Evolutionary conservation across 2,113 vertebrate genomes (phyloP), one percentile per base, ranked within the genome.

Genomic region (Centropus bengalensis): DNA sequence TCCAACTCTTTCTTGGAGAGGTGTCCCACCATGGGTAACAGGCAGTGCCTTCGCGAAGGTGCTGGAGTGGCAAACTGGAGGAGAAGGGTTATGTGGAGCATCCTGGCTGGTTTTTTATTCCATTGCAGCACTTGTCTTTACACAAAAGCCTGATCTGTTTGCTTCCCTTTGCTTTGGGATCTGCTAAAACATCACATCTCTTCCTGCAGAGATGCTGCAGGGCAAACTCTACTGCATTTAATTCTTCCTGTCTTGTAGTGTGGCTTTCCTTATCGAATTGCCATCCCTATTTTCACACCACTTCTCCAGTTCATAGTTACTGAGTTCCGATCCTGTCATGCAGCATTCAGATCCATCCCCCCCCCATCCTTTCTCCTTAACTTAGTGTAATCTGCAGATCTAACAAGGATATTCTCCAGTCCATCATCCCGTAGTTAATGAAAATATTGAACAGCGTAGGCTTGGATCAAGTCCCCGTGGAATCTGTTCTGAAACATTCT

Each of bases 321-420:
- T 23, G 59, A 62, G 60, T 81, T 86, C 45, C 58, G 70, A 68
- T 94, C 75, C 70, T 64, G 19, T 88, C 85, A 75, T 2, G 1
- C 63, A 80, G 68, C 1, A 9, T 55, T 89, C 85, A 85, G 51
- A 62, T 92, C 36, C 36, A 7, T 9, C 36, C 36, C 79, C 74
- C 67, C 63, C 40, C 70, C 40, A 32, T 56, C n/a, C 89, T 56
- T 82, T 56, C 75, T 93, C 59, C 27, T 28, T 33, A 42, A 51
- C 63, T 45, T 74, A 71, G 67, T 85, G 90, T 86, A 85, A 66
- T 73, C 89, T 94, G 82, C 67, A 88, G 79, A 86, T 91, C 82
- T 93, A 91, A 90, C 91, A 88, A 86, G 76, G 79, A 59, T 88
- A 63, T 91, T 73, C 85, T 94, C 51, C 33, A 91, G 90, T 86